These are phyloP conservation scores for Bubo blakistoni DNA, from an alignment of 2,113 vertebrate species.

Conservation along the genomic window DNA sequence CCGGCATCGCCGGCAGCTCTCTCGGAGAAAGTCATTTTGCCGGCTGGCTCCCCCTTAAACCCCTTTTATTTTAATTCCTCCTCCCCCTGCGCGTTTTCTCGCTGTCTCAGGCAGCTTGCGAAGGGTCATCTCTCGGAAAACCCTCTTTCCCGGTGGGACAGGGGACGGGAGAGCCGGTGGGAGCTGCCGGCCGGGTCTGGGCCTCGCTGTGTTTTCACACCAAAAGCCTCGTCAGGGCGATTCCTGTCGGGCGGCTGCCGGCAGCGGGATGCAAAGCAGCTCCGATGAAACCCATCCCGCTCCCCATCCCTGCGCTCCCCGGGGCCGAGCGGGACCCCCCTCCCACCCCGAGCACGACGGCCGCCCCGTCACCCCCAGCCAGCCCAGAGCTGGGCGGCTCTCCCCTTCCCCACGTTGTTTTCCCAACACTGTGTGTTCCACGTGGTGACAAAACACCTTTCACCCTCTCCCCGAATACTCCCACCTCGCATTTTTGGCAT, in stretches of 20 bases:
- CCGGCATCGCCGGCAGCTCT: background rate
- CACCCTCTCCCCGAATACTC: background rate
- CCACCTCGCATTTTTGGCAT: background rate
- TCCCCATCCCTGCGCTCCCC: background rate
- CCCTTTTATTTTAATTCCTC: background rate
- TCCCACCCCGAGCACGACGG: accelerated
- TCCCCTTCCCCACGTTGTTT: accelerated
- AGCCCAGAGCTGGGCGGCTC: accelerated
- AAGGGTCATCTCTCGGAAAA: accelerated
- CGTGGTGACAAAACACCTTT: background rate
- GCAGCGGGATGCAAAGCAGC: background rate
- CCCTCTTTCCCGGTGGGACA: background rate
- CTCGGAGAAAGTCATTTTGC: background rate
- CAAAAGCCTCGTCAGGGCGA: accelerated
- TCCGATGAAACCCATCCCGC: background rate
- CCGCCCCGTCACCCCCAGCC: accelerated
- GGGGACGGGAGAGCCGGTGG: background rate
- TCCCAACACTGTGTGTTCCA: background rate
- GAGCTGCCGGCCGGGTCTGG: background rate
- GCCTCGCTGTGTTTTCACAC: background rate
- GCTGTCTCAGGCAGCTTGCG: accelerated
- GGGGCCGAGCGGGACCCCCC: accelerated
- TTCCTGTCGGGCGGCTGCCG: background rate
- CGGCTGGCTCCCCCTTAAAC: background rate
- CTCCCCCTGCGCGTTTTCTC: accelerated